Evolutionary conservation across 2,113 vertebrate genomes (phyloP), one percentile per base, ranked within the genome.

Genomic region (Struthidea cinerea): DNA sequence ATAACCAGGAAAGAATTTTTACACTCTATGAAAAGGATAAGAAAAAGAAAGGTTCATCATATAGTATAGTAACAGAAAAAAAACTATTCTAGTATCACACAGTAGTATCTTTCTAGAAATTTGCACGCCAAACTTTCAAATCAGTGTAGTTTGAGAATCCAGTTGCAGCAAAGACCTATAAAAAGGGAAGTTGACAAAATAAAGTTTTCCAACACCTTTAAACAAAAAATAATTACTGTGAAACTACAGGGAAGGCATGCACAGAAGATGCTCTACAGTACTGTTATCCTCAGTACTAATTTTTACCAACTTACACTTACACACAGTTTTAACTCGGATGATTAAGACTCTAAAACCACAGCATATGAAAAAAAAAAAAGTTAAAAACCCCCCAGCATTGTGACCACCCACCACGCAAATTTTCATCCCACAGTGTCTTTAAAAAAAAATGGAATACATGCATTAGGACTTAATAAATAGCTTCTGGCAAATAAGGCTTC

Each of bases 261-360:
- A 39, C 11, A 20, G 59, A 82, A 91, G 53, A 47, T 22, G 59
- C 3, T 44, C 18, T 64, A n/a, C 7, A 24, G 20, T 41, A 53
- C 59, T 92, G 44, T 56, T 84, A 87, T 28, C 8, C 20, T 22
- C 56, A 71, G n/a, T 21, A 59, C 33, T 60, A 16, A 80, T 80
- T 86, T 74, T 59, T 76, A 88, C 46, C 47, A 76, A 70, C 67
- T 74, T 52, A 64, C 20, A 76, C n/a, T 67, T 63, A 26, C 59
- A 50, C 18, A 53, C 9, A 35, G 33, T 80, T 93, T 71, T 61
- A 87, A 87, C 41, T 44, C 33, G 71, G 46, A 89, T 56, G 13
- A 89, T 78, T 95, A 89, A 80, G 63, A 82, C 49, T 87, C 59
- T 67, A 68, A 88, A 97, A 83, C 68, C 89, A 73, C 77, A 83